phyloP scores from a whole-genome alignment of 1,140 invertebrate species.

The Pachyrhynchus sulphureomaculatus region DNA sequence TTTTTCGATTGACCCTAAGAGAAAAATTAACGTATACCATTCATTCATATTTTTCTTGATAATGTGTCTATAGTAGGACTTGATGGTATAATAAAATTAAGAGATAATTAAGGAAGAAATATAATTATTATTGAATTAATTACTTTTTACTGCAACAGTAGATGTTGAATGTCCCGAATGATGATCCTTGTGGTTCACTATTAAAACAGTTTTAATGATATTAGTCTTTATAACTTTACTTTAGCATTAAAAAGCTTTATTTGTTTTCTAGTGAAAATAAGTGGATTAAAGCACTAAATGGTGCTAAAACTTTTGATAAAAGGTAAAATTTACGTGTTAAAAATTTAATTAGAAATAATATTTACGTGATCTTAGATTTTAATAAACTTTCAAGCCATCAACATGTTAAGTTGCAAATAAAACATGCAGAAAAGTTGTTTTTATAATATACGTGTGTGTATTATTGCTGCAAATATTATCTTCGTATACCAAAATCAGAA shows the following conservation, averaged over 20 bases:
- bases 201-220: constrained; percentile 6
- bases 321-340: not conserved
- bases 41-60: too few relatives aligned
- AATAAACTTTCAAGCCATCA: not conserved
- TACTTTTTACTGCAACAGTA: constrained; percentile 13
- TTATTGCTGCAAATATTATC: not conserved
- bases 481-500: not conserved
- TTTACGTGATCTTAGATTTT: not conserved
- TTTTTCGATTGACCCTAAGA: too few relatives aligned
- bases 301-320: not conserved
- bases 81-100: not conserved
- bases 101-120: not conserved
- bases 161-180: constrained; percentile 13
- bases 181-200: constrained; percentile 13
- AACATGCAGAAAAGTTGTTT: not conserved
- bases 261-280: not conserved
- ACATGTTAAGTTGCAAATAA: not conserved
- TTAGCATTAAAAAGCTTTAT: not conserved
- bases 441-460: not conserved
- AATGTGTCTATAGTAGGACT: too few relatives aligned
- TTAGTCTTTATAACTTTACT: not conserved
- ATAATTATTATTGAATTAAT: not conserved
- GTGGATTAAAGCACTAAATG: constrained; percentile 2
- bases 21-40: too few relatives aligned
- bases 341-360: not conserved